These are phyloP conservation scores for Passer domesticus DNA, from an alignment of 2,113 vertebrate species.

Conservation along the genomic window DNA sequence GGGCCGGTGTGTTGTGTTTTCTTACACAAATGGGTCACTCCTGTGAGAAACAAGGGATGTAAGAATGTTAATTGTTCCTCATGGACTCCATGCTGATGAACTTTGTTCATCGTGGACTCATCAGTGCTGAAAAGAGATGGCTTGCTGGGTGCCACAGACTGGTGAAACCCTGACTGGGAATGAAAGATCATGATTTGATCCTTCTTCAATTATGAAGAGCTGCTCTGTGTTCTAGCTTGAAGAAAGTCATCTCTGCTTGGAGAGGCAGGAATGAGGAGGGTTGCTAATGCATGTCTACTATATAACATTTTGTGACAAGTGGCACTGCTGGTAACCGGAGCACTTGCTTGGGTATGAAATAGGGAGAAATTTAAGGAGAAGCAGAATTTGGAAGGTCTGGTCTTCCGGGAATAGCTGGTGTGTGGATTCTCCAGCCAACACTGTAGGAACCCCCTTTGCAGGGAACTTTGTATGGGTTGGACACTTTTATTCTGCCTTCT, in stretches of 20 bases:
- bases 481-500: accelerated
- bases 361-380: not conserved
- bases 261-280: not conserved
- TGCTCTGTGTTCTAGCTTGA: not conserved
- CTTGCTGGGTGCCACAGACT: not conserved
- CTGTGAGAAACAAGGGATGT: not conserved
- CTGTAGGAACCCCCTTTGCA: not conserved
- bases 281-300: accelerated
- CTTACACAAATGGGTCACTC: not conserved
- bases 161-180: not conserved
- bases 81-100: not conserved
- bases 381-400: not conserved
- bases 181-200: not conserved
- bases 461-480: not conserved
- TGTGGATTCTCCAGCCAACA: not conserved
- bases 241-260: not conserved
- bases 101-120: not conserved
- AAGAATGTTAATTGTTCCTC: not conserved
- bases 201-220: not conserved
- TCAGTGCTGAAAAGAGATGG: not conserved
- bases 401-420: not conserved
- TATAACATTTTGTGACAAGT: not conserved
- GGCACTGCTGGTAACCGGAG: not conserved
- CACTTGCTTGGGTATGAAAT: not conserved
- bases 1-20: not conserved